These are phyloP conservation scores for Aphyosemion australe DNA, from an alignment of 2,113 vertebrate genomes.

Conservation along the genomic window DNA sequence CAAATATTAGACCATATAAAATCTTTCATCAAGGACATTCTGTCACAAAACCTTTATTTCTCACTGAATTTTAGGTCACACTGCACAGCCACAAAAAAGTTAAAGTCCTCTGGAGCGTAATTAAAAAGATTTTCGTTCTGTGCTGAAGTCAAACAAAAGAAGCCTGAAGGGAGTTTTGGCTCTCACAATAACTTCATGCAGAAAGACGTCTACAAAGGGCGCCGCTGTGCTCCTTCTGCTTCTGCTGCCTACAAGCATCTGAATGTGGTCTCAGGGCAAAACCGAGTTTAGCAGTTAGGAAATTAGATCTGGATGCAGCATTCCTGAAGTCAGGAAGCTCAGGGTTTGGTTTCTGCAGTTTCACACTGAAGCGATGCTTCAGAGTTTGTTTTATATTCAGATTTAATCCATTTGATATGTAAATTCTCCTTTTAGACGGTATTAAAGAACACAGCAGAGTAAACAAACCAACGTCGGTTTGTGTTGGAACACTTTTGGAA, in stretches of 20 bases:
- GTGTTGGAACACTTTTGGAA: too few species aligned
- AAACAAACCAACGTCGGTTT: too few species aligned
- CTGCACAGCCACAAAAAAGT: slow-evolving; percentile 14
- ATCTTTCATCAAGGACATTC: slow-evolving; percentile 10
- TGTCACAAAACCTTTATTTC: background rate
- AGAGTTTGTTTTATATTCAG: too few species aligned
- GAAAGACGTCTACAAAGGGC: slow-evolving; percentile 49
- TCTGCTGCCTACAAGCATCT: slow-evolving; percentile 33
- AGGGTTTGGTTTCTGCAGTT: slow-evolving; percentile 5
- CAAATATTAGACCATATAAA: background rate
- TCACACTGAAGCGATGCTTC: background rate
- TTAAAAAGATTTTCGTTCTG: slow-evolving; percentile 58
- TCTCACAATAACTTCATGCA: slow-evolving; percentile 51
- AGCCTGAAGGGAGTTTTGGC: slow-evolving; percentile 40
- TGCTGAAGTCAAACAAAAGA: slow-evolving; percentile 48
- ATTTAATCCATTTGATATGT: too few species aligned
- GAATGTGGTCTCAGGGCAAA: slow-evolving; percentile 41
- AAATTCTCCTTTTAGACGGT: too few species aligned
- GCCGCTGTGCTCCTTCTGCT: slow-evolving; percentile 18
- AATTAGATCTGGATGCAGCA: slow-evolving; percentile 19
- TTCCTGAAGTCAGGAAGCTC: slow-evolving; percentile 5
- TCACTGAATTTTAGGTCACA: slow-evolving; percentile 16
- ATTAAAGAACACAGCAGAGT: too few species aligned
- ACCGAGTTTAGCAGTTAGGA: slow-evolving; percentile 18
- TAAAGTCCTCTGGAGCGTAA: slow-evolving; percentile 40